Evolutionary conservation across 1,140 invertebrate genomes (phyloP).

Genomic region (Phymorhynchus buccinoides): DNA sequence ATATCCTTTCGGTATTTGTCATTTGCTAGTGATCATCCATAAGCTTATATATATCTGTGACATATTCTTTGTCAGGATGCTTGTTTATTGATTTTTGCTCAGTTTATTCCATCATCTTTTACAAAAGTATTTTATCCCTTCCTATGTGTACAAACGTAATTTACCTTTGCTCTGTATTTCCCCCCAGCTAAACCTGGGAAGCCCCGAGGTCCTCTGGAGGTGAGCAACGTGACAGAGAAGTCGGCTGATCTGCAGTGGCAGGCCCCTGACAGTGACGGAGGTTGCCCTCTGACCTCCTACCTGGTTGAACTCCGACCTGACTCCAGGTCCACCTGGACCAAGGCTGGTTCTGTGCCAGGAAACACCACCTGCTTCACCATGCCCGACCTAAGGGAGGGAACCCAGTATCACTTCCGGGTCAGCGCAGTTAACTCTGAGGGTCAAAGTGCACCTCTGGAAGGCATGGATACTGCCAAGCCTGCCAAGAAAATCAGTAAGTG

Average conservation of each 20-base stretch:
- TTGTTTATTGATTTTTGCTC: not conserved
- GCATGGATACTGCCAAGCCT: constrained; percentile 92
- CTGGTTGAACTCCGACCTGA: constrained; percentile 91
- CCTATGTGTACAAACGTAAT: no score
- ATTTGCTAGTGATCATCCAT: not conserved
- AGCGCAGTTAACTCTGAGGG: constrained; percentile 96
- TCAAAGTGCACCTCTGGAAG: constrained; percentile 90
- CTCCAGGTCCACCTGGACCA: constrained; percentile 84
- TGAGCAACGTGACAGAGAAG: constrained; percentile 95
- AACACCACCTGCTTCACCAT: constrained; percentile 80
- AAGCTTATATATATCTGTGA: not conserved
- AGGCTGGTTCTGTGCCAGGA: constrained; percentile 77
- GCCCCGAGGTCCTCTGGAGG: constrained; percentile 83
- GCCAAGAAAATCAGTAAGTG: constrained; percentile 91
- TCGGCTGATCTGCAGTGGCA: constrained; percentile 93
- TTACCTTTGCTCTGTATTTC: not conserved
- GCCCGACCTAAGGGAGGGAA: constrained; percentile 89
- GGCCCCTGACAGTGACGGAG: constrained; percentile 94
- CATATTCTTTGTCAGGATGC: not conserved
- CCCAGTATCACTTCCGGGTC: constrained; percentile 92
- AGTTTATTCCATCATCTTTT: no score
- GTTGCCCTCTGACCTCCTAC: constrained; percentile 94
- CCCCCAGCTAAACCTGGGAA: constrained; percentile 62
- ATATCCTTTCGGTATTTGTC: not conserved
- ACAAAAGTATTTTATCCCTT: no score